These are phyloP conservation scores for Zalophus californianus DNA, from an alignment of 2,797 vertebrate genomes.

Conservation along the genomic window DNA sequence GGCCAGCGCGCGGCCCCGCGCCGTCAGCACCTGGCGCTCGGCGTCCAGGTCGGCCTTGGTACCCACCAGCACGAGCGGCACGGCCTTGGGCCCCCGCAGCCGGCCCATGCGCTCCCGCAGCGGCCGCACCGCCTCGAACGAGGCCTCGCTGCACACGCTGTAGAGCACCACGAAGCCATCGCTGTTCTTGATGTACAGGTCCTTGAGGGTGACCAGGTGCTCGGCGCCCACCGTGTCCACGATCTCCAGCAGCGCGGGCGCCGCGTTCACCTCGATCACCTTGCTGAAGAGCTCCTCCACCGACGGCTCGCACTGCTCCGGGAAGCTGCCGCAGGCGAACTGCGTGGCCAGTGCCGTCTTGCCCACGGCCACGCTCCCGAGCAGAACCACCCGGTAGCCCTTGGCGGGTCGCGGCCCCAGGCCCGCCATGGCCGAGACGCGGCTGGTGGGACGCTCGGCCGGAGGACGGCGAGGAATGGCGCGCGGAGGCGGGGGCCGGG, in stretches of 20 bases:
- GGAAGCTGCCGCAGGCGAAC: slow-evolving; percentile 72
- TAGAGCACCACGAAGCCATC: slow-evolving; percentile 93
- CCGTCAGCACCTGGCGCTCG: slow-evolving; percentile 93
- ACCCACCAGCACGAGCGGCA: slow-evolving; percentile 92
- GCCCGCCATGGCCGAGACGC: slow-evolving; percentile 56
- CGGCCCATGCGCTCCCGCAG: slow-evolving; percentile 93
- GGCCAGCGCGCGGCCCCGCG: slow-evolving; percentile 87
- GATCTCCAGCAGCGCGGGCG: slow-evolving; percentile 70
- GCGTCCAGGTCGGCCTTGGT: slow-evolving; percentile 94
- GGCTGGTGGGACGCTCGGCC: background rate
- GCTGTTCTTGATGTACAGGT: slow-evolving; percentile 93
- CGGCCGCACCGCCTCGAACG: slow-evolving; percentile 93
- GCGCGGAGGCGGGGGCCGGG: background rate
- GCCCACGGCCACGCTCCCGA: slow-evolving; percentile 66
- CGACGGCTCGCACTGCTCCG: slow-evolving; percentile 58
- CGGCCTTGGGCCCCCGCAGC: slow-evolving; percentile 89
- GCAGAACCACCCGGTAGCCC: slow-evolving; percentile 69
- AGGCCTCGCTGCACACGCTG: slow-evolving; percentile 93
- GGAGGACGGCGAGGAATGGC: slow-evolving; percentile 24
- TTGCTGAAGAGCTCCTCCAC: slow-evolving; percentile 56
- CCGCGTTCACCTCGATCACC: slow-evolving; percentile 48
- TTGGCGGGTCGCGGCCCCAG: slow-evolving; percentile 56
- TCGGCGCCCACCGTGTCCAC: slow-evolving; percentile 72
- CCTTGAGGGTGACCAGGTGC: slow-evolving; percentile 90
- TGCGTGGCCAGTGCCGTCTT: slow-evolving; percentile 73